Evolutionary conservation across 2,888 invertebrate genomes (phyloP).

Genomic region (Callinectes sapidus): DNA sequence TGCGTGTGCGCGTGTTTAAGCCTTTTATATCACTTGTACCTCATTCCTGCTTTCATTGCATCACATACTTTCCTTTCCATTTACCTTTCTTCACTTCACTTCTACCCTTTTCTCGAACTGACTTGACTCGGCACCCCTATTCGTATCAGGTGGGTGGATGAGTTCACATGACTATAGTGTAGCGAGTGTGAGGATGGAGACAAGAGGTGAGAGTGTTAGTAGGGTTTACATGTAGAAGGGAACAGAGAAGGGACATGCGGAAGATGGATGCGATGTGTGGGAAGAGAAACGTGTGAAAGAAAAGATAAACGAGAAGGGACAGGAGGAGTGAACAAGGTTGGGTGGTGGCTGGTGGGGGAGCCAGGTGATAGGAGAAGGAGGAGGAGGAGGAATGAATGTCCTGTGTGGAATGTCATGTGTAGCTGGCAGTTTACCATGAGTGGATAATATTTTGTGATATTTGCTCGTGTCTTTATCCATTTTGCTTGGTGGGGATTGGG

Average conservation of each 20-base stretch:
- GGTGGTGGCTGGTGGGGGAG: not conserved
- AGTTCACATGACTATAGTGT: not conserved
- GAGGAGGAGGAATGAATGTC: constrained; percentile 7
- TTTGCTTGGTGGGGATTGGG: not conserved
- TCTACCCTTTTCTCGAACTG: not conserved
- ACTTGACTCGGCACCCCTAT: not conserved
- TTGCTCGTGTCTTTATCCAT: not conserved
- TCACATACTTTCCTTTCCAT: not conserved
- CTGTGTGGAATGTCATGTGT: constrained; percentile 15
- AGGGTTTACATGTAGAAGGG: not conserved
- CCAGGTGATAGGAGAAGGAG: not conserved
- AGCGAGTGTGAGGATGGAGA: not conserved
- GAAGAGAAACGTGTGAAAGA: not conserved
- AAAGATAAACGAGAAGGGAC: not conserved
- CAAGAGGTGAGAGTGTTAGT: not conserved
- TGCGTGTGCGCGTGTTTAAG: not conserved
- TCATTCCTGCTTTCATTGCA: not conserved
- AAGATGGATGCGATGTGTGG: not conserved
- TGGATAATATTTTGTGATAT: not conserved
- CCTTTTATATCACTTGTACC: not conserved
- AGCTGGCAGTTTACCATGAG: not conserved
- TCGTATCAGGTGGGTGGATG: not conserved
- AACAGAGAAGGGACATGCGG: not conserved
- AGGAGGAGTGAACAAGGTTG: not conserved
- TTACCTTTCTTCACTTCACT: not conserved